Evolutionary conservation across 1,140 invertebrate genomes (phyloP).

Genomic region (Rhizoglyphus robini): DNA sequence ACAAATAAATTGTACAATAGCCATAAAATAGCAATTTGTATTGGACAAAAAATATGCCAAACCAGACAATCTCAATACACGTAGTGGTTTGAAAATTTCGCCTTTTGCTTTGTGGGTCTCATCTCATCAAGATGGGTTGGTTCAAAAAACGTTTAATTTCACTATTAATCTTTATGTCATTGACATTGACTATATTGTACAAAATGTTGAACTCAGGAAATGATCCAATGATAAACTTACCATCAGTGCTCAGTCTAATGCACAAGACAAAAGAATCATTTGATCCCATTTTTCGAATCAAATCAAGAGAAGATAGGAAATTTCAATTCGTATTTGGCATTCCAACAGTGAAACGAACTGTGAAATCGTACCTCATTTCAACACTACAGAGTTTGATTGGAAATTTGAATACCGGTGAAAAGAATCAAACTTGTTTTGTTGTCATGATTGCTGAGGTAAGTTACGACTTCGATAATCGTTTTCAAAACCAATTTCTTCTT

Average conservation of each 20-base stretch:
- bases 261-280: conserved; percentile 68
- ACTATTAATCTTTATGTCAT: too few species aligned
- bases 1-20: too few species aligned
- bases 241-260: conserved; percentile 68
- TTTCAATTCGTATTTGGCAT: conserved; percentile 69
- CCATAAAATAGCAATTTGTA: too few species aligned
- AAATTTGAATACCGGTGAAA: conserved; percentile 59
- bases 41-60: too few species aligned
- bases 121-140: too few species aligned
- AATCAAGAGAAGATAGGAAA: background rate
- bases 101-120: too few species aligned
- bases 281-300: conserved; percentile 48
- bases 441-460: conserved; percentile 71
- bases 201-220: too few species aligned
- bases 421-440: conserved; percentile 66
- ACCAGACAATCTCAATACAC: too few species aligned
- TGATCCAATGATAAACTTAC: conserved; percentile 32
- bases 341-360: conserved; percentile 74
- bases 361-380: conserved; percentile 71
- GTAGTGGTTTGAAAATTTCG: too few species aligned
- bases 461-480: conserved; percentile 5
- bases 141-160: too few species aligned
- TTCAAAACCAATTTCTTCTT: conserved; percentile 21
- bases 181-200: too few species aligned
- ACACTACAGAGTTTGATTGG: conserved; percentile 72